Conservation (phyloP, 1,140 invertebrate genomes). For the Drosophila sproati region DNA sequence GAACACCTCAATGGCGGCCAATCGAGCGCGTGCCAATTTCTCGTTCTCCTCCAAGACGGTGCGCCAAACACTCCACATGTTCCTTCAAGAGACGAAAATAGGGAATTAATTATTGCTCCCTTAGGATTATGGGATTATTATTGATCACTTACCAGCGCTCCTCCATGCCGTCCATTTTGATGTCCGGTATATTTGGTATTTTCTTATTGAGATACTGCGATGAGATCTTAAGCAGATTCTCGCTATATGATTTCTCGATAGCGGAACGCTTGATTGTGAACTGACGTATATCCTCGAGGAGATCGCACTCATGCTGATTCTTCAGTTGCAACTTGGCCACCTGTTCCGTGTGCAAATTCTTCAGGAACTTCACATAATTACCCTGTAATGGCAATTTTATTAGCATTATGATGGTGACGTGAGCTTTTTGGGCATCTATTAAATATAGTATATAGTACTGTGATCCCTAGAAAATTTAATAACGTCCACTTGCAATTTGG, state of each 20-base stretch:
- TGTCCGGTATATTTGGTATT: constrained; percentile 95
- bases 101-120: background rate
- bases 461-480: too few species aligned
- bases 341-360: constrained; percentile 96
- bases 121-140: too few species aligned
- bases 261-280: constrained; percentile 96
- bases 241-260: constrained; percentile 97
- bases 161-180: constrained; percentile 94
- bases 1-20: constrained; percentile 97
- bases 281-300: constrained; percentile 96
- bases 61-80: constrained; percentile 98
- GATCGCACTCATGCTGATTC: constrained; percentile 97
- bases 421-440: too few species aligned
- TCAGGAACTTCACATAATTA: constrained; percentile 94
- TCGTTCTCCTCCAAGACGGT: constrained; percentile 98
- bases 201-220: constrained; percentile 96
- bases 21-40: constrained; percentile 93
- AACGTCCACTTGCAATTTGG: too few species aligned
- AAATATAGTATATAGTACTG: background rate
- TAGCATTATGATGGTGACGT: too few species aligned
- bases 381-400: constrained; percentile 86
- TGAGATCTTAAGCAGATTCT: constrained; percentile 95
- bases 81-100: constrained; percentile 87
- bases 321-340: constrained; percentile 95
- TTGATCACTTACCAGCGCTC: constrained; percentile 90